Evolutionary conservation across 2,888 invertebrate genomes (phyloP), one percentile per base, ranked within the genome.

Genomic region (Artemia sinica): DNA sequence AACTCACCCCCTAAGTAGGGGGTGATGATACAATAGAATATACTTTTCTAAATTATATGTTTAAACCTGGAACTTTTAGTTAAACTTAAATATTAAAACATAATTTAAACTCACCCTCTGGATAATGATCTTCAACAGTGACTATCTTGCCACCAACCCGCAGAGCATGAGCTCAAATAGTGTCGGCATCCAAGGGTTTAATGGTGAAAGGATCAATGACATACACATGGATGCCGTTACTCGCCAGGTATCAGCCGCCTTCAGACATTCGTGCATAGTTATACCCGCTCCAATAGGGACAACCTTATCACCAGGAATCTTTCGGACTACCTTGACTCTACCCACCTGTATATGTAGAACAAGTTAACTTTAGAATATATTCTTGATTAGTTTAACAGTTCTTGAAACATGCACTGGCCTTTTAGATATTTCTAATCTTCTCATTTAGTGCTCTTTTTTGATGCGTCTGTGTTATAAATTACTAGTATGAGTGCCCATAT

Each of bases 121-220:
- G 85, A 78, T 98, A 98, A 79, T 98, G 98, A 78, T 98, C 98
- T 79, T 98, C 98, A 0, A 96, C 93, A 51, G 93, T 92, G 67
- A 98, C 78, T 69, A 98, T 84, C 11, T 85, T 81, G 1, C 93
- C 93, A 9, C 87, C 88, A 70, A 84, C 86, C 69, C 86, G 86
- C 71, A 82, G 81, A 4, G 92, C 95, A 77, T 91, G 85, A 68
- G 81, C 80, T 63, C 87, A 77, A 63, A 99, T 85, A 1, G 86
- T 82, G 1, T 83, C 84, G 69, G 81, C 84, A 80, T 98, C 98
- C 73, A 98, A 80, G 0, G 98, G 98, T 80, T 98, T 97, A 71
- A 97, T 81, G 11, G 96, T 95, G 81, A 96, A 98, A 8, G 89
- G 91, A 82, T 98, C 98, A 77, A 99, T 77, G 41, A 98, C 86